Conservation (phyloP, 1,140 invertebrate genomes). For the Nymphalis io region DNA sequence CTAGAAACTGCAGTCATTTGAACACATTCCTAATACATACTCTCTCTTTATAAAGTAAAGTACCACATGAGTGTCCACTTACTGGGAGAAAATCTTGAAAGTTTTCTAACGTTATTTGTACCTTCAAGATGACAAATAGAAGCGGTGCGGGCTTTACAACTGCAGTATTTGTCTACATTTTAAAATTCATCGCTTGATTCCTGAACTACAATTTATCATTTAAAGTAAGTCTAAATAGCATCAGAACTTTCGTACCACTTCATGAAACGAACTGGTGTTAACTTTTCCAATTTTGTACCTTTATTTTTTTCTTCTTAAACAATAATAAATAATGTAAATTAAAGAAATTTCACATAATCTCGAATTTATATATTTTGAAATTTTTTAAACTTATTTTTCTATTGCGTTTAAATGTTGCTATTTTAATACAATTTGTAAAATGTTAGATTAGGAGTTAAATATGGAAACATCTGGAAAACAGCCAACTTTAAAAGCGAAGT, state of each 20-base stretch:
- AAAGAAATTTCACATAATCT: not conserved
- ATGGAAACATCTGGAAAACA: conserved; percentile 54
- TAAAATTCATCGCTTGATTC: conserved; percentile 1
- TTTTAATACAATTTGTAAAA: conserved; percentile 46
- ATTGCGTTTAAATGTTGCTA: conserved; percentile 37
- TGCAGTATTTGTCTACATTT: not conserved
- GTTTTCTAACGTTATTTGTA: conserved; percentile 24
- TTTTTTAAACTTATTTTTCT: not conserved
- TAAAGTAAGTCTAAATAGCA: not conserved
- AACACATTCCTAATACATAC: conserved; percentile 54
- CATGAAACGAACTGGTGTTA: not conserved
- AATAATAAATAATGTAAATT: not conserved
- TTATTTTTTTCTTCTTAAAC: no score
- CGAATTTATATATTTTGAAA: conserved; percentile 1
- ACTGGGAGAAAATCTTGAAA: conserved; percentile 33
- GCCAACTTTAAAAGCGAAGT: conserved; percentile 58
- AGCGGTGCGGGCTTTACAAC: not conserved
- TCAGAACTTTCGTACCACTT: not conserved
- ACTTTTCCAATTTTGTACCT: no score
- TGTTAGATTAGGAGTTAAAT: conserved; percentile 58
- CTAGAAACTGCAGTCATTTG: conserved; percentile 69
- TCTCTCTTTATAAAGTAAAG: conserved; percentile 50
- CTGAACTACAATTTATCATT: not conserved
- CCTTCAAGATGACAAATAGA: conserved; percentile 3
- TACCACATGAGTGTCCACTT: conserved; percentile 25